phyloP scores from a whole-genome alignment of 2,113 vertebrate species.

The Bucco capensis region DNA sequence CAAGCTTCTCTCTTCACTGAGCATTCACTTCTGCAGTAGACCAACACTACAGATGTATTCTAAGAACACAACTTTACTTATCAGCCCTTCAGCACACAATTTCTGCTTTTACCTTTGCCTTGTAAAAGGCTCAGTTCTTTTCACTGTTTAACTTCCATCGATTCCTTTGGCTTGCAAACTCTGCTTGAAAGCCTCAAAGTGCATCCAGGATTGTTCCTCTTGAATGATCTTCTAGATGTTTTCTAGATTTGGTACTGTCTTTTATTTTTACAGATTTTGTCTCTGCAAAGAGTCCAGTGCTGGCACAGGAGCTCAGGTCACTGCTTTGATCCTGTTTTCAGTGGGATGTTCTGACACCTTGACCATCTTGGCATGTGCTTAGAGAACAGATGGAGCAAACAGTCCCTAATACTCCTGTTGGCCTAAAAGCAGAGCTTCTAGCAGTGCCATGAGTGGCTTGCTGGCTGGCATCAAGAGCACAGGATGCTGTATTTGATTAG shows the following conservation, averaged over 20 bases:
- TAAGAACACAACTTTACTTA: background rate
- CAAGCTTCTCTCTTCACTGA: background rate
- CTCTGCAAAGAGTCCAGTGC: background rate
- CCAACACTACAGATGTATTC: background rate
- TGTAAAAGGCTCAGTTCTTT: background rate
- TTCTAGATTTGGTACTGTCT: background rate
- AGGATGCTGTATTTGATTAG: conserved; percentile 58
- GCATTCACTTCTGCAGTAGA: background rate
- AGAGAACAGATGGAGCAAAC: conserved; percentile 63
- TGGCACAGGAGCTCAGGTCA: background rate
- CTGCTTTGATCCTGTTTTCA: conserved; percentile 38
- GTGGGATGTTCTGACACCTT: conserved; percentile 56
- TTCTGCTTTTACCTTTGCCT: background rate
- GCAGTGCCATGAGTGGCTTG: conserved; percentile 14
- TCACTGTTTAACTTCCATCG: background rate
- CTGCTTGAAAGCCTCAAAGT: background rate
- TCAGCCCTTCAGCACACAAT: background rate
- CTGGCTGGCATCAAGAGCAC: conserved; percentile 45
- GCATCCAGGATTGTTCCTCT: background rate
- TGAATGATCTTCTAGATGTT: background rate
- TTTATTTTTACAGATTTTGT: background rate
- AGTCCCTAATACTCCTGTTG: conserved; percentile 40
- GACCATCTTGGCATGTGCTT: conserved; percentile 56
- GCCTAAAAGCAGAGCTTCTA: conserved; percentile 42
- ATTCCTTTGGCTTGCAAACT: background rate